A percentile compares a stretch with the other conserved stretches of the same genome.
phyloP scores from a whole-genome alignment of 2,888 invertebrate genomes.

The Trisateles emortualis region DNA sequence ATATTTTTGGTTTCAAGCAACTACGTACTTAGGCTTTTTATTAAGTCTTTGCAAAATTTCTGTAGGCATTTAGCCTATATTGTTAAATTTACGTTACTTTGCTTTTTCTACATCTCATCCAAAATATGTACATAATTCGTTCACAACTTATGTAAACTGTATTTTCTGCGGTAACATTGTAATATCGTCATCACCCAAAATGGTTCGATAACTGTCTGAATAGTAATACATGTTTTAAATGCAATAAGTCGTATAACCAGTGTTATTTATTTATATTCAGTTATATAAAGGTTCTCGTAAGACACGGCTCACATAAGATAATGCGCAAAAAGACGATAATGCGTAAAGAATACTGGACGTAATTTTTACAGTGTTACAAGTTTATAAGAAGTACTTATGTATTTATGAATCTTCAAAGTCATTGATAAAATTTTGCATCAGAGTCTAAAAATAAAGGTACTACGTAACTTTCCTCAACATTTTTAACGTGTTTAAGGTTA shows the following conservation, averaged over 20 bases:
- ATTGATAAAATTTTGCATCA: not conserved
- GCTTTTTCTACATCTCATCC: too few relatives aligned
- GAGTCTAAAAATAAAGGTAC: not conserved
- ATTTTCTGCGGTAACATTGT: constrained; percentile 18
- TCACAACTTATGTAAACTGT: too few relatives aligned
- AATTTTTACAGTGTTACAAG: not conserved
- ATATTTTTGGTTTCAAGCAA: constrained; percentile 6
- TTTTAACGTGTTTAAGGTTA: not conserved
- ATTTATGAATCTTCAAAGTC: not conserved
- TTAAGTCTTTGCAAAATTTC: constrained; percentile 1
- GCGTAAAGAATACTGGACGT: not conserved
- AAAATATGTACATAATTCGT: too few relatives aligned
- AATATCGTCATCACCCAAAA: constrained; percentile 15
- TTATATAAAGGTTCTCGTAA: constrained; percentile 7
- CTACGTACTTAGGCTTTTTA: not conserved
- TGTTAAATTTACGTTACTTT: too few relatives aligned
- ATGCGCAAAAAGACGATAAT: not conserved
- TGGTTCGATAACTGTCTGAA: constrained; percentile 22
- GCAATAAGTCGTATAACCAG: constrained; percentile 7
- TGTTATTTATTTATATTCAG: constrained; percentile 23
- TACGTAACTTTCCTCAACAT: not conserved
- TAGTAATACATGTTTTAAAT: constrained; percentile 10
- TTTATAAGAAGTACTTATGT: not conserved
- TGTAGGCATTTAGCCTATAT: not conserved
- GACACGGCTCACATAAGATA: constrained; percentile 1